A percentile compares a stretch with the other conserved stretches of the same genome.
Conservation (phyloP, 2,113 vertebrate genomes). For the Phylloscopus whistleri region DNA sequence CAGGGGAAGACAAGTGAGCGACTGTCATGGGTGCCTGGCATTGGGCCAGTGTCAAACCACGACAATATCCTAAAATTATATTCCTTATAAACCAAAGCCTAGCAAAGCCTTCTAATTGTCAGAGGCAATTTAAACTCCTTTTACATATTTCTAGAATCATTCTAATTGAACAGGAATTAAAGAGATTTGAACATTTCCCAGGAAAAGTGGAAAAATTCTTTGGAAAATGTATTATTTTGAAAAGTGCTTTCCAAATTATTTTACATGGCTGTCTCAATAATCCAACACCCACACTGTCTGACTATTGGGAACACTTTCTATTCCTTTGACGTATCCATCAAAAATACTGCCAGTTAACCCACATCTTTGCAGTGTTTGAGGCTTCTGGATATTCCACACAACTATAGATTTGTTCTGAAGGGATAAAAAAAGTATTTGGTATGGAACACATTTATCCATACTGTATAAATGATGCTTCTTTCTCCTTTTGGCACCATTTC, state of each 20-base stretch:
- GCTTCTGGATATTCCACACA: not conserved
- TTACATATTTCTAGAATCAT: not conserved
- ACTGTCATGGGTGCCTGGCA: not conserved
- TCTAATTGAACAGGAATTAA: not conserved
- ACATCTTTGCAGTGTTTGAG: not conserved
- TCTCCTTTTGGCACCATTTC: not conserved
- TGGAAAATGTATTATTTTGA: not conserved
- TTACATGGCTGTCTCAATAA: not conserved
- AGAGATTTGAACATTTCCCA: not conserved
- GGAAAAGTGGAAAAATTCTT: not conserved
- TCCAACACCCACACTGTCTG: not conserved
- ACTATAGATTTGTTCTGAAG: constrained; percentile 1
- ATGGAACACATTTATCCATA: not conserved
- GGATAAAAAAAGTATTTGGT: not conserved
- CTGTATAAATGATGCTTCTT: not conserved
- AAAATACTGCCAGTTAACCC: not conserved
- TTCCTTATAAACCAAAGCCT: not conserved
- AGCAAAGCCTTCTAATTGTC: not conserved
- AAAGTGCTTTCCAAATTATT: not conserved
- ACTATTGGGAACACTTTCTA: not conserved
- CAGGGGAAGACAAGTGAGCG: not conserved
- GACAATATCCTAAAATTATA: not conserved
- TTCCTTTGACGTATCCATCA: not conserved
- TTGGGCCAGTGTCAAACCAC: not conserved
- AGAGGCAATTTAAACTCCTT: not conserved